Percentiles rank a stretch among this genome's conserved stretches.
Conservation (phyloP, 2,888 invertebrate genomes). For the Patella depressa region DNA sequence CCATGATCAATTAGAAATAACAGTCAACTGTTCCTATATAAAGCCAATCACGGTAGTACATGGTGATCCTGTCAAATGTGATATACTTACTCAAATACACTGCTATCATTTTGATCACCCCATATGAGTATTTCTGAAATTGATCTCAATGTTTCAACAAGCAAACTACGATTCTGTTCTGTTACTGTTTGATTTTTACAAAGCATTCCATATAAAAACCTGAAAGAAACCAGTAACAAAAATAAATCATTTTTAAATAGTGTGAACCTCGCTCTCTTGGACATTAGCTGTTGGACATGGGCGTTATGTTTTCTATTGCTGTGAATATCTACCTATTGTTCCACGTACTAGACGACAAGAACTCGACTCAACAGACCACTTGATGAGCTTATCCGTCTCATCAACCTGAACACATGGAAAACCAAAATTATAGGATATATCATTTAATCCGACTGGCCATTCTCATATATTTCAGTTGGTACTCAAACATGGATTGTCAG, state of each 20-base stretch:
- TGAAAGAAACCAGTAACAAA: constrained; percentile 58
- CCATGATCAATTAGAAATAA: not conserved
- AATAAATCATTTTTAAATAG: not conserved
- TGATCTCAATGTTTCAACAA: constrained; percentile 95
- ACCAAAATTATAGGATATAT: too few relatives aligned
- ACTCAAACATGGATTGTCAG: too few relatives aligned
- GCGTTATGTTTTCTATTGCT: too few relatives aligned
- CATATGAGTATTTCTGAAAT: constrained; percentile 99
- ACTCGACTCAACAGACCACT: too few relatives aligned
- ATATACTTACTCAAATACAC: constrained; percentile 95
- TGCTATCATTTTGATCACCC: constrained; percentile 99
- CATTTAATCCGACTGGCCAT: too few relatives aligned
- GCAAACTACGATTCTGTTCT: constrained; percentile 91
- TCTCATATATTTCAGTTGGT: too few relatives aligned
- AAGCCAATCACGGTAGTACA: not conserved
- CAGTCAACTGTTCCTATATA: not conserved
- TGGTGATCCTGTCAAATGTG: constrained; percentile 20
- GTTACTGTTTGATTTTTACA: constrained; percentile 95
- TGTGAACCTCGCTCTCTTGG: not conserved
- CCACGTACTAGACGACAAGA: too few relatives aligned
- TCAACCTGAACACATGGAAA: too few relatives aligned
- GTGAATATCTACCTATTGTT: too few relatives aligned
- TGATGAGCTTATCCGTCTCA: too few relatives aligned
- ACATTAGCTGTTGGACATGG: not conserved
- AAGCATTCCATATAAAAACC: constrained; percentile 91